Conservation (phyloP, 2,888 invertebrate species). For the Xestobium rufovillosum region DNA sequence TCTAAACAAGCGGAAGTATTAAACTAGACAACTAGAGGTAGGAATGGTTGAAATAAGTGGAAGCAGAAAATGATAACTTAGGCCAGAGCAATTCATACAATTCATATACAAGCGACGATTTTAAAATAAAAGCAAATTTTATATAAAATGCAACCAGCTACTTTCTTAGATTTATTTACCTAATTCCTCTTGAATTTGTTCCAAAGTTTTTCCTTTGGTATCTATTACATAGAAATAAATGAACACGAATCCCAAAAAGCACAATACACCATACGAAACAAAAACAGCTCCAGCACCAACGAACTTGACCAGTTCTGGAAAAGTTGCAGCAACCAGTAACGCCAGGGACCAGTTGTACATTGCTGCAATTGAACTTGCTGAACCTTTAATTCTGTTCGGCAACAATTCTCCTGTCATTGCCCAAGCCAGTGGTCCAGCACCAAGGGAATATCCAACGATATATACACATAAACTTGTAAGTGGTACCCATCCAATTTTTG, state of each 20-base stretch:
- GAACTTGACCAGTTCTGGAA: constrained; percentile 38
- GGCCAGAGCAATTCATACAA: no score
- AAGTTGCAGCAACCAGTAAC: constrained; percentile 41
- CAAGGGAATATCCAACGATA: constrained; percentile 43
- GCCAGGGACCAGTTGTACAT: constrained; percentile 43
- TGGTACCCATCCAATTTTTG: constrained; percentile 35
- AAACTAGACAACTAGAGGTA: no score
- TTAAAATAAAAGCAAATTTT: no score
- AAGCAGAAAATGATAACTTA: no score
- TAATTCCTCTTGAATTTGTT: constrained; percentile 43
- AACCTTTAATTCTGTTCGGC: constrained; percentile 40
- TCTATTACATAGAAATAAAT: constrained; percentile 48
- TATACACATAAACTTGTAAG: constrained; percentile 40
- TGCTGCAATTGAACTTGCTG: constrained; percentile 37
- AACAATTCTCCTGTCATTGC: constrained; percentile 46
- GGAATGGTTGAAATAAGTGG: no score
- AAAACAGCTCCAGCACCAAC: constrained; percentile 43
- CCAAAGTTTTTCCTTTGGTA: constrained; percentile 46
- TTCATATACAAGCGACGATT: no score
- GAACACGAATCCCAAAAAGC: constrained; percentile 44
- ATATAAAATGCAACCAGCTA: no score
- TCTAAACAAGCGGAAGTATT: no score
- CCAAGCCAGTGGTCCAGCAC: constrained; percentile 47
- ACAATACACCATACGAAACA: constrained; percentile 46
- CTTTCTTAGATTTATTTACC: no score